phyloP scores from a whole-genome alignment of 2,888 invertebrate genomes.

The Orthosia cruda region DNA sequence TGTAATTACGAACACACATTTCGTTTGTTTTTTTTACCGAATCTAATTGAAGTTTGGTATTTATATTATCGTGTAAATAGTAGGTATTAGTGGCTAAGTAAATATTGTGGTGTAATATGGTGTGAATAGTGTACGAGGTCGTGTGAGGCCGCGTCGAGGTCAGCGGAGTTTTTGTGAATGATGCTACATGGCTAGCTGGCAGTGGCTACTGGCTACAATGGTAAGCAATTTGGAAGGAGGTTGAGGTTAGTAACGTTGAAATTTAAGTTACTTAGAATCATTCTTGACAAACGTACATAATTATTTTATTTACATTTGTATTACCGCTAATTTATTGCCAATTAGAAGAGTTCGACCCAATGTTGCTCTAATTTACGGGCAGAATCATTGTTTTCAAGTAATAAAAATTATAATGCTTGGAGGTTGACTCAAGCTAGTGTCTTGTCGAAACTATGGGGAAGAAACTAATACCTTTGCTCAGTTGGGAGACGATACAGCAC shows the following conservation, averaged over 20 bases:
- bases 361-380: not conserved
- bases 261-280: not conserved
- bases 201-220: conserved; percentile 10
- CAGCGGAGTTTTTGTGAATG: conserved; percentile 32
- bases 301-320: not conserved
- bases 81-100: conserved; percentile 39
- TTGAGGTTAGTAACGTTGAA: conserved; percentile 11
- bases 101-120: conserved; percentile 44
- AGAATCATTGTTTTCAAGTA: not conserved
- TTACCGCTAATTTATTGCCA: not conserved
- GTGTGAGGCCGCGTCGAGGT: conserved; percentile 38
- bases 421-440: no score
- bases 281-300: not conserved
- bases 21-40: conserved; percentile 32
- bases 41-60: conserved; percentile 29
- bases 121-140: conserved; percentile 41
- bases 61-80: conserved; percentile 20
- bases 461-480: no score
- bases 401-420: no score
- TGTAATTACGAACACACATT: conserved; percentile 25
- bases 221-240: conserved; percentile 5
- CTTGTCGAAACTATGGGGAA: no score
- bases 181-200: conserved; percentile 7
- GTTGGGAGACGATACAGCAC: no score
- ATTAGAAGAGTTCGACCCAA: not conserved